Evolutionary conservation across 2,888 invertebrate genomes (phyloP).

Genomic region (Parnassius smintheus): DNA sequence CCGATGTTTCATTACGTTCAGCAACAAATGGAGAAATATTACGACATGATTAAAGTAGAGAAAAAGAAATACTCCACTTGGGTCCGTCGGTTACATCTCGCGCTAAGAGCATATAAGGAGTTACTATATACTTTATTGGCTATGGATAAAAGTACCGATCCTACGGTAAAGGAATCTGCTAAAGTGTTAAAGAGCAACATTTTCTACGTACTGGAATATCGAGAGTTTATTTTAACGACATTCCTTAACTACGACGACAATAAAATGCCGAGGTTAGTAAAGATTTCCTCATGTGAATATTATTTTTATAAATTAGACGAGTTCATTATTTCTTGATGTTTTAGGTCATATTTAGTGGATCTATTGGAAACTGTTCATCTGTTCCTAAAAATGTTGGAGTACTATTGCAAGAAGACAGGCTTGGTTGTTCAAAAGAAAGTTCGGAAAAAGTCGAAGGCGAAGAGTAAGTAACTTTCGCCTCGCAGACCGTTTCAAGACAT

Average conservation of each 20-base stretch:
- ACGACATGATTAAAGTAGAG: slow-evolving; percentile 91
- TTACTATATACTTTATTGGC: slow-evolving; percentile 89
- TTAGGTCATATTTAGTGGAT: slow-evolving; percentile 90
- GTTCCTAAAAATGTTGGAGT: slow-evolving; percentile 94
- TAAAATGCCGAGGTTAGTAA: slow-evolving; percentile 89
- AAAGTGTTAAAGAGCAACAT: slow-evolving; percentile 94
- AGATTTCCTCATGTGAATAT: slow-evolving; percentile 1
- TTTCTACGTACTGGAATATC: slow-evolving; percentile 96
- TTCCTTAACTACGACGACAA: slow-evolving; percentile 91
- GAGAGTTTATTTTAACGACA: slow-evolving; percentile 92
- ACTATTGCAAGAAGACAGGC: slow-evolving; percentile 82
- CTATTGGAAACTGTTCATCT: slow-evolving; percentile 94
- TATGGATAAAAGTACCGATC: slow-evolving; percentile 89
- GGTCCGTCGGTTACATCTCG: slow-evolving; percentile 93
- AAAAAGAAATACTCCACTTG: slow-evolving; percentile 91
- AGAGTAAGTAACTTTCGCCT: slow-evolving; percentile 61
- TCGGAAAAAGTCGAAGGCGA: slow-evolving; percentile 69
- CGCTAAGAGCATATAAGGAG: slow-evolving; percentile 90
- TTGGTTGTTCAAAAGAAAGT: slow-evolving; percentile 87
- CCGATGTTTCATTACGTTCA: slow-evolving; percentile 97
- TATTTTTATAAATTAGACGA: neutral
- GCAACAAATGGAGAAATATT: slow-evolving; percentile 92
- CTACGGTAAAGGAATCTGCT: slow-evolving; percentile 87
- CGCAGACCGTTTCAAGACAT: slow-evolving; percentile 18
- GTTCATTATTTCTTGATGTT: neutral